Base-by-base conservation (phyloP, 2,113 vertebrate genomes). In the Bungarus multicinctus region DNA sequence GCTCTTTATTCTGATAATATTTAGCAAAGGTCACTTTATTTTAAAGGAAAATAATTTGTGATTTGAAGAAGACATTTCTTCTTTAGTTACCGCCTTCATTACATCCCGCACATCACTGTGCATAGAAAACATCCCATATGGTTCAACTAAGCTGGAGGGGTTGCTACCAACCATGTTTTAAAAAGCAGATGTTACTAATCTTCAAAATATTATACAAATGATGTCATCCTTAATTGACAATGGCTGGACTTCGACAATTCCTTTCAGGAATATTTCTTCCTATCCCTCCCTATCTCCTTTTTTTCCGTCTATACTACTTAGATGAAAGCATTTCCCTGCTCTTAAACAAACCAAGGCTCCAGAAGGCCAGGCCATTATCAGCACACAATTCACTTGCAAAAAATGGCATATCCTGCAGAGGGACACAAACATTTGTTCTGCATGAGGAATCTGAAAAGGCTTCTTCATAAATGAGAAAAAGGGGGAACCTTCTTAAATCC, bases 151-250 rank as follows among this genome's bases (percentile, higher is more conserved):
- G 96, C 97, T 96, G 95, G 89, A 90, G 97, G 96, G 95, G 93
- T 96, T 97, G 97, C 90, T 95, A 96, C 94, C 94, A 97, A 97
- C 96, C 94, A 57, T 96, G 96, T 97, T 97, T 97, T 0, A 93
- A 96, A 96, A 97, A 97, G 95, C 98, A 98, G 97, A 97, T 98
- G 97, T 97, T 97, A 95, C 97, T 97, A 95, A 97, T 97, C 97
- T 97, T 97, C 95, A 94, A 95, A 96, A 94, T 94, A 93, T 96
- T 96, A 93, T 92, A 93, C 94, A 92, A 96, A 97, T 96, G 92
- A 96, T 96, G 96, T 96, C 97, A 95, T 94, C 97, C 94, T 92
- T 96, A 94, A 95, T 96, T 97, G 97, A 96, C 96, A 97, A 89
- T 0, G 1, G 92, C 94, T 94, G 92, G 58, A 92, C 92, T 52